A percentile compares a stretch with the other conserved stretches of the same genome.
Conservation (phyloP, 2,797 vertebrate genomes). For the Triplophysa yarkandensis region DNA sequence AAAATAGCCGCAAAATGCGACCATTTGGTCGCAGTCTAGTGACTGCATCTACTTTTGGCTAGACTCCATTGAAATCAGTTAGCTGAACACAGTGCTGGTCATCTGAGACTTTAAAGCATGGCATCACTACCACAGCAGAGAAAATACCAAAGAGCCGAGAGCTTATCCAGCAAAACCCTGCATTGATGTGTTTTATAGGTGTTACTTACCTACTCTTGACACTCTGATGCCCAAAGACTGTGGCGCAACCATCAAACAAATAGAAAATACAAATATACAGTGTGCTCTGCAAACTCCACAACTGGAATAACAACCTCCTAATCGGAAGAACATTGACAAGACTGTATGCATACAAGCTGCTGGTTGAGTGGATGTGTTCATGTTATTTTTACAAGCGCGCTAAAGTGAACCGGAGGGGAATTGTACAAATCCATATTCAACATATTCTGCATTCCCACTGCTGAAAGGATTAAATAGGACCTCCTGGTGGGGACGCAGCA, state of each 20-base stretch:
- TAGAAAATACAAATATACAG: neutral
- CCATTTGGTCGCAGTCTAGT: no score
- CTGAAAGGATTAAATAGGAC: slow-evolving; percentile 52
- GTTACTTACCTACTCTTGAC: slow-evolving; percentile 19
- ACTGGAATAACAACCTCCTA: neutral
- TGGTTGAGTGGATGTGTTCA: slow-evolving; percentile 9
- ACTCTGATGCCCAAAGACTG: neutral
- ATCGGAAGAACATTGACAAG: neutral
- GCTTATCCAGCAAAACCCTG: slow-evolving; percentile 8
- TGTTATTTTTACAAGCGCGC: neutral
- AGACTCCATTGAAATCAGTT: slow-evolving; percentile 23
- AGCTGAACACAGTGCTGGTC: slow-evolving; percentile 20
- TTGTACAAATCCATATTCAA: slow-evolving; percentile 39
- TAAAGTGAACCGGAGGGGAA: slow-evolving; percentile 25
- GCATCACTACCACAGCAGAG: slow-evolving; percentile 9
- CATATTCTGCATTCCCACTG: slow-evolving; percentile 15
- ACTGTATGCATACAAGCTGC: neutral
- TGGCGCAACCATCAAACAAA: neutral
- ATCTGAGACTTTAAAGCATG: slow-evolving; percentile 20
- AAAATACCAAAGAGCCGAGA: slow-evolving; percentile 6
- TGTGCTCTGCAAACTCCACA: neutral
- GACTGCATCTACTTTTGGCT: neutral
- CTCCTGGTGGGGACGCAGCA: slow-evolving; percentile 32
- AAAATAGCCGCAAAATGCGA: no score
- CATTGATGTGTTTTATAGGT: neutral